Conservation (phyloP, 2,888 invertebrate genomes). For the Dryobotodes eremita region DNA sequence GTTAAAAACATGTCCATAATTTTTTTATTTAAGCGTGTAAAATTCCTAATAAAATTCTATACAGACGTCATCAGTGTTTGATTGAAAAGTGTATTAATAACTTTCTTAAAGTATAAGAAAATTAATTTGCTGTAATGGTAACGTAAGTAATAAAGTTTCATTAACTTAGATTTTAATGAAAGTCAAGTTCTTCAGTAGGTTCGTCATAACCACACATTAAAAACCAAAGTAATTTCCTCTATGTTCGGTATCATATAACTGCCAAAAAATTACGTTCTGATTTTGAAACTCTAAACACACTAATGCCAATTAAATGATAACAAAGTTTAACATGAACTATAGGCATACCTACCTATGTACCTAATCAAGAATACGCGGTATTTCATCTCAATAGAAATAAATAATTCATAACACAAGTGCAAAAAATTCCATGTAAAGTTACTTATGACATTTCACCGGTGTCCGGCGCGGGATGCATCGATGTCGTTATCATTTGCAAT, state of each 20-base stretch:
- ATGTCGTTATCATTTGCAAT: slow-evolving; percentile 74
- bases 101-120: slow-evolving; percentile 16
- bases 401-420: slow-evolving; percentile 16
- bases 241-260: not conserved
- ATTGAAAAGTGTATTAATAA: slow-evolving; percentile 41
- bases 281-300: no score
- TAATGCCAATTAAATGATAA: slow-evolving; percentile 5
- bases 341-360: not conserved
- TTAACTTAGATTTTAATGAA: slow-evolving; percentile 9
- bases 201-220: not conserved
- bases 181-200: not conserved
- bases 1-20: slow-evolving; percentile 5
- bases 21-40: not conserved
- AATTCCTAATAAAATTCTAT: slow-evolving; percentile 35
- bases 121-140: slow-evolving; percentile 11
- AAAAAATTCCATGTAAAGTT: slow-evolving; percentile 30
- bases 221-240: not conserved
- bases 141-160: not conserved
- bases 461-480: slow-evolving; percentile 34
- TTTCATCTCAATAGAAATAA: slow-evolving; percentile 4
- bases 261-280: no score
- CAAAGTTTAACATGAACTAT: not conserved
- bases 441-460: slow-evolving; percentile 51
- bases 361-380: not conserved
- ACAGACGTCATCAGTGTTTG: slow-evolving; percentile 29